phyloP scores from a whole-genome alignment of 2,113 vertebrate genomes.

The Dendropsophus ebraccatus region DNA sequence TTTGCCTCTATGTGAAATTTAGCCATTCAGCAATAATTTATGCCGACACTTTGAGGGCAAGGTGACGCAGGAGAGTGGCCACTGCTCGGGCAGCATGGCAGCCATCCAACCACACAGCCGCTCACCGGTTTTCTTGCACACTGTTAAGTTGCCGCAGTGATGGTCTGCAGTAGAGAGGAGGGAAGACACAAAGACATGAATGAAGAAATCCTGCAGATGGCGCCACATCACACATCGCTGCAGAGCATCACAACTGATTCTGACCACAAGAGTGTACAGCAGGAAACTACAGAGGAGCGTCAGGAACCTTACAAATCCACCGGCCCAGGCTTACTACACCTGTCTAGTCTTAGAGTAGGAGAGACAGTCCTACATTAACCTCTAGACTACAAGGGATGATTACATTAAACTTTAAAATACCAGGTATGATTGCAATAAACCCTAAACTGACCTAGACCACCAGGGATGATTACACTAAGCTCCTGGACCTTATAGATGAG shows the following conservation, averaged over 20 bases:
- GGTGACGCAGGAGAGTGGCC: constrained; percentile 9
- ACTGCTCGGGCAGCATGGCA: neutral
- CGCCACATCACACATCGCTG: no score
- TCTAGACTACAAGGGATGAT: no score
- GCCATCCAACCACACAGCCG: constrained; percentile 4
- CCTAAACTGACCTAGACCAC: neutral
- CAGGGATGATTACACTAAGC: neutral
- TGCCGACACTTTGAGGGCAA: neutral
- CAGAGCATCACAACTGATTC: no score
- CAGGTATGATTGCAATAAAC: neutral
- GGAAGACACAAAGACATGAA: constrained; percentile 25
- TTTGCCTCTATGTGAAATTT: constrained; percentile 29
- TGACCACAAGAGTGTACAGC: no score
- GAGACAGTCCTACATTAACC: no score
- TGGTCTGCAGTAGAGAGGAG: constrained; percentile 48
- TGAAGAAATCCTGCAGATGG: no score
- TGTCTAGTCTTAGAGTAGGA: no score
- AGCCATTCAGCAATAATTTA: neutral
- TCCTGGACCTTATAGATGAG: no score
- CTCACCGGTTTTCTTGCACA: constrained; percentile 46
- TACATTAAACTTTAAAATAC: neutral
- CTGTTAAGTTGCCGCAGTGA: constrained; percentile 41
- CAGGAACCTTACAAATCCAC: no score
- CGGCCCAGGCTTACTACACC: no score
- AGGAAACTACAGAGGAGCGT: no score